Percentiles rank a stretch among this genome's conserved stretches.
phyloP scores from a whole-genome alignment of 2,797 vertebrate species.

The Hypotaenidia okinawae region DNA sequence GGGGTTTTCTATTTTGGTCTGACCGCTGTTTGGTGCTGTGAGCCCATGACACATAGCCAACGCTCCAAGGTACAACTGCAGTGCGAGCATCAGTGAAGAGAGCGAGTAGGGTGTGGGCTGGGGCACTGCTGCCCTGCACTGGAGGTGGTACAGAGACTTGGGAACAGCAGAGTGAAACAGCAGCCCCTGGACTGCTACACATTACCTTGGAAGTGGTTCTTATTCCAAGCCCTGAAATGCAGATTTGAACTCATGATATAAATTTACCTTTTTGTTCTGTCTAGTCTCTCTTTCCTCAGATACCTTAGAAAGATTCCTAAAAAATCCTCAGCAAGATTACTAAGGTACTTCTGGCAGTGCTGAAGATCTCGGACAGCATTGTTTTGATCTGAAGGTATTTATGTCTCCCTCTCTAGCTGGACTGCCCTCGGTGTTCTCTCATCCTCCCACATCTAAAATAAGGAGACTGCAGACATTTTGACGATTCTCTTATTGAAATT shows the following conservation, averaged over 20 bases:
- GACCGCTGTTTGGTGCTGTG: not conserved
- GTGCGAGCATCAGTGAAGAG: not conserved
- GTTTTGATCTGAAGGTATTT: not conserved
- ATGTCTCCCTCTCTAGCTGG: not conserved
- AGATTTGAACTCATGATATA: not conserved
- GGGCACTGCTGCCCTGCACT: not conserved
- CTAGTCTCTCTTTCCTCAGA: not conserved
- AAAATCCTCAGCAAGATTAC: not conserved
- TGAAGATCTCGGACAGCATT: not conserved
- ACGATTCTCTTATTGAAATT: not conserved
- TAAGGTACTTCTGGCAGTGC: not conserved
- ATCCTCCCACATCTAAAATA: constrained; percentile 53
- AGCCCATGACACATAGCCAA: not conserved
- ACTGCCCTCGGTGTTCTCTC: constrained; percentile 6
- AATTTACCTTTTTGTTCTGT: not conserved
- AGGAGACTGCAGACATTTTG: not conserved
- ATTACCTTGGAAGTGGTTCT: not conserved
- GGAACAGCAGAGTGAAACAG: not conserved
- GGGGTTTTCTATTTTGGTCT: not conserved
- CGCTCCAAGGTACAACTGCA: not conserved
- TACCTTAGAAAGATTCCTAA: not conserved
- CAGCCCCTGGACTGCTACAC: not conserved
- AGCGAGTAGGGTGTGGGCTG: not conserved
- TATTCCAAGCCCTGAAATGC: not conserved
- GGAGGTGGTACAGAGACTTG: not conserved